phyloP scores from a whole-genome alignment of 2,797 vertebrate genomes.

The Apogon hyalosoma region DNA sequence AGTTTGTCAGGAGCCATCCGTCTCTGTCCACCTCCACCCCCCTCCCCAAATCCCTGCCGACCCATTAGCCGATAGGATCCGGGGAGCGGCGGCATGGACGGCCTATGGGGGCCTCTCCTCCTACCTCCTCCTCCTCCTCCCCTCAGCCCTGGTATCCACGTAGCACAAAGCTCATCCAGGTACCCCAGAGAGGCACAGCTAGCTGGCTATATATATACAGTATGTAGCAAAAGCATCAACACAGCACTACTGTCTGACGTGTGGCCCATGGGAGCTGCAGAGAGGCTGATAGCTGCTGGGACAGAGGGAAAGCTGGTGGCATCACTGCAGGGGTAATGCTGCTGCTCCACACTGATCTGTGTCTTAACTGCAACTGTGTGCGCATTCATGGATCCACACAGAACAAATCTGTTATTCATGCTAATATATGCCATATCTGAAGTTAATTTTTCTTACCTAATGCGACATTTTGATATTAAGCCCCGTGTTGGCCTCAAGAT shows the following conservation, averaged over 20 bases:
- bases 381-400: conserved; percentile 30
- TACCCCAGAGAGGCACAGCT: conserved; percentile 71
- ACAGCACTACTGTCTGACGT: conserved; percentile 79
- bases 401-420: conserved; percentile 3
- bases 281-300: conserved; percentile 76
- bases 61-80: conserved; percentile 83
- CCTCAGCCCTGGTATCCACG: conserved; percentile 64
- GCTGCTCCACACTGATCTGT: conserved; percentile 54
- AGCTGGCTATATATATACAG: conserved; percentile 55
- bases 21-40: conserved; percentile 83
- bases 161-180: conserved; percentile 73
- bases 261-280: conserved; percentile 73
- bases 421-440: conserved; percentile 13
- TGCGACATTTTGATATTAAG: conserved; percentile 24
- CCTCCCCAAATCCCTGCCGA: conserved; percentile 82
- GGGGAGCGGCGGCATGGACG: conserved; percentile 70
- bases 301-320: conserved; percentile 71
- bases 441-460: conserved; percentile 7
- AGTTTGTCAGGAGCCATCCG: conserved; percentile 85
- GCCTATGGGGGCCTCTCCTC: conserved; percentile 72
- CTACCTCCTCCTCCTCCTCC: conserved; percentile 32
- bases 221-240: conserved; percentile 78
- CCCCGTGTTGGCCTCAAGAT: conserved; percentile 15
- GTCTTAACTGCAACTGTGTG: conserved; percentile 18
- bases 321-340: conserved; percentile 62